Evolutionary conservation across 2,888 invertebrate species (phyloP).

Genomic region (Neoaliturus tenellus): DNA sequence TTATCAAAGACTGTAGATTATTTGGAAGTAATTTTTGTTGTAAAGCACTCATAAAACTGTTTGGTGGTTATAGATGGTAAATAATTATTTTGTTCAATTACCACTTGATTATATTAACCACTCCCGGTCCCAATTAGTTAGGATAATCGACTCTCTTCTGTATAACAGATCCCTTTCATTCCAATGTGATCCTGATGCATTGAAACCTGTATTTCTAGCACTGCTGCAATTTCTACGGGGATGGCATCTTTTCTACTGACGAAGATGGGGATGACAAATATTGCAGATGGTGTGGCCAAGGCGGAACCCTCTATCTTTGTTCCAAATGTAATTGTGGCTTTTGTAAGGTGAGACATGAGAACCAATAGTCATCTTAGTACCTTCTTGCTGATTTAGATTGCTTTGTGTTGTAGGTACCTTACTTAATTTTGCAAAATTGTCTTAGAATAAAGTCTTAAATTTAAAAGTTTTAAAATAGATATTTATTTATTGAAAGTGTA

Average conservation of each 20-base stretch:
- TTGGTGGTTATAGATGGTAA: no score
- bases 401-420: no score
- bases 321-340: slow-evolving; percentile 73
- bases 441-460: no score
- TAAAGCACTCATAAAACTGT: not conserved
- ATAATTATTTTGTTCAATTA: no score
- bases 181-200: not conserved
- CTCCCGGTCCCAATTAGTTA: no score
- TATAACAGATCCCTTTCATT: not conserved
- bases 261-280: slow-evolving; percentile 74
- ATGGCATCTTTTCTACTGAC: slow-evolving; percentile 70
- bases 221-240: slow-evolving; percentile 68
- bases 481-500: no score
- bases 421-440: no score
- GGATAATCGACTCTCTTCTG: no score
- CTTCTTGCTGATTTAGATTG: no score
- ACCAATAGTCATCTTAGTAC: no score
- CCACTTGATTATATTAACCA: not conserved
- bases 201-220: slow-evolving; percentile 58
- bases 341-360: slow-evolving; percentile 70
- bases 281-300: slow-evolving; percentile 75
- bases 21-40: not conserved
- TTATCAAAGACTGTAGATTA: no score
- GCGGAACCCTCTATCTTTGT: slow-evolving; percentile 74
- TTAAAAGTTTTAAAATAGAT: no score